Conservation (phyloP, 37 sponge, comb jelly and placozoan species). For the Halisarca cf. caerulea region DNA sequence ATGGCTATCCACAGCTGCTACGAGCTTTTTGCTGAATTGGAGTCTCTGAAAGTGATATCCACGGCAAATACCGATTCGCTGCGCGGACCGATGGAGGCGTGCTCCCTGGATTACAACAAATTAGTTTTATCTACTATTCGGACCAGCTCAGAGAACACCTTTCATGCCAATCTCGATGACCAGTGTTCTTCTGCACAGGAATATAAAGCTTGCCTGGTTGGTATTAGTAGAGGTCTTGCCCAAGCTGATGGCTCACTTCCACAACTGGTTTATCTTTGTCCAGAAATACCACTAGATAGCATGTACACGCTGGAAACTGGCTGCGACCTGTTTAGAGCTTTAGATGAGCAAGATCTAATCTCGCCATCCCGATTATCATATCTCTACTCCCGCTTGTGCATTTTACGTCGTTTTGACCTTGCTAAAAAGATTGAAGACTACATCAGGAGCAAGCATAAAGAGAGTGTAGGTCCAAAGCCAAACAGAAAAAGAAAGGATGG, state of each 20-base stretch:
- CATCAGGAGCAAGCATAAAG: not conserved
- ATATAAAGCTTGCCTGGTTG: not conserved
- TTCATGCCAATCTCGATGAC: no score
- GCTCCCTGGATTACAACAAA: no score
- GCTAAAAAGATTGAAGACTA: not conserved
- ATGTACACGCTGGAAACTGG: not conserved
- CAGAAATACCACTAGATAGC: not conserved
- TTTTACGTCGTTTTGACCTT: not conserved
- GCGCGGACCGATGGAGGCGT: no score
- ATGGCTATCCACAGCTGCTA: not conserved
- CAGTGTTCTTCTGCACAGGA: no score
- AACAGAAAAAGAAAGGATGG: no score
- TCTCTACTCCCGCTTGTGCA: conserved; percentile 4
- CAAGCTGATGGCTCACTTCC: not conserved
- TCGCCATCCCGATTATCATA: not conserved
- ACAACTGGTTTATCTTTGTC: conserved; percentile 12
- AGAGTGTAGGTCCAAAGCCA: not conserved
- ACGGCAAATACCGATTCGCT: not conserved
- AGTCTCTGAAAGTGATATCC: not conserved
- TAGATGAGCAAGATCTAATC: not conserved
- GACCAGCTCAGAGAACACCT: no score
- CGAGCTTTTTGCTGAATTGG: conserved; percentile 2
- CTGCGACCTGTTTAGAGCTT: not conserved
- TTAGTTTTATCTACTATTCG: no score
- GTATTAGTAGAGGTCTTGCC: not conserved